phyloP scores from a whole-genome alignment of 2,797 vertebrate genomes.

The Centroberyx gerrardi region DNA sequence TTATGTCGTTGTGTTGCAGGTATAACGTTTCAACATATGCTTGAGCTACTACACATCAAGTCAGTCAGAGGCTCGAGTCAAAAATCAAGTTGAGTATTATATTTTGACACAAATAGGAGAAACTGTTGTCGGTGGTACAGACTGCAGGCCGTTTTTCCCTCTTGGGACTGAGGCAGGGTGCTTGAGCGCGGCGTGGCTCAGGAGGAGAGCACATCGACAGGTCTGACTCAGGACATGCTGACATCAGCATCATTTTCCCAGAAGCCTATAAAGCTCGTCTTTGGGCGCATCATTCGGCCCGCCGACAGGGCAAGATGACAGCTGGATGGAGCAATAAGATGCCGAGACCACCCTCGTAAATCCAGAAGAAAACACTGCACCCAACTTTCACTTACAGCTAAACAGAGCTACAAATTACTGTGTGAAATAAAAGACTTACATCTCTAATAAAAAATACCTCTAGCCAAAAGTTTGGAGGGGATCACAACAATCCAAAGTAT shows the following conservation, averaged over 20 bases:
- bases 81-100: constrained; percentile 10
- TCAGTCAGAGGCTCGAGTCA: constrained; percentile 13
- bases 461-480: not conserved
- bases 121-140: constrained; percentile 3
- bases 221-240: constrained; percentile 79
- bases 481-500: constrained; percentile 3
- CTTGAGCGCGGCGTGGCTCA: constrained; percentile 18
- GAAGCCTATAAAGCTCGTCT: constrained; percentile 72
- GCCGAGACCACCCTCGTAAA: constrained; percentile 31
- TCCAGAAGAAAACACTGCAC: not conserved
- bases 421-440: not conserved
- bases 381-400: constrained; percentile 15
- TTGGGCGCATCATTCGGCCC: constrained; percentile 60
- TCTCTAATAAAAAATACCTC: not conserved
- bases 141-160: constrained; percentile 22
- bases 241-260: constrained; percentile 80
- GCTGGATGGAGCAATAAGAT: not conserved
- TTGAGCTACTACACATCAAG: constrained; percentile 17
- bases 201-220: constrained; percentile 60
- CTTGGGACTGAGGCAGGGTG: constrained; percentile 38
- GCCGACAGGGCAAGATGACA: constrained; percentile 49
- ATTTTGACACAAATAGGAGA: not conserved
- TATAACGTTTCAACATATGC: constrained; percentile 25
- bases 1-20: constrained; percentile 22
- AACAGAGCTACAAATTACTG: constrained; percentile 13